These are phyloP conservation scores for Bimastos eiseni DNA, from an alignment of 2,888 invertebrate species.

Conservation along the genomic window DNA sequence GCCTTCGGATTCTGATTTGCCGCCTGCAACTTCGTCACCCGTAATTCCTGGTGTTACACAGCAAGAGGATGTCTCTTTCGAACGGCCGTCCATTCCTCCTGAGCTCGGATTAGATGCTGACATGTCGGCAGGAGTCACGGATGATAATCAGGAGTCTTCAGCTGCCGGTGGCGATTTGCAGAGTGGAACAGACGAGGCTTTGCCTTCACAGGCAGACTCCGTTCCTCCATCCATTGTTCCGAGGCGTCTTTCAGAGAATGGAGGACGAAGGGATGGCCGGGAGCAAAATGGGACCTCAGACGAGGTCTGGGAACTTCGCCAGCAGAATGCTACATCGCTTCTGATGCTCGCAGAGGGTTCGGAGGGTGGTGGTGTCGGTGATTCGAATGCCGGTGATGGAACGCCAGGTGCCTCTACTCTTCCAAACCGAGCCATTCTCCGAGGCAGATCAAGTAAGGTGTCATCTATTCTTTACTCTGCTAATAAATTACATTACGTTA, in stretches of 20 bases:
- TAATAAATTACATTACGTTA: neutral
- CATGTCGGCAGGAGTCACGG: neutral
- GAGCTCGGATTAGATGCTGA: neutral
- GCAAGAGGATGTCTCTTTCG: neutral
- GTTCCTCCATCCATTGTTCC: constrained; percentile 13
- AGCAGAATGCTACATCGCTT: neutral
- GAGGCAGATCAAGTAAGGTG: constrained; percentile 15
- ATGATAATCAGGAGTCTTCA: neutral
- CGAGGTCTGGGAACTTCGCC: constrained; percentile 14
- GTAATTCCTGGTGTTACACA: neutral
- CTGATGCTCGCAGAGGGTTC: neutral
- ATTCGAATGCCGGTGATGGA: neutral
- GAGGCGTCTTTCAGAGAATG: neutral
- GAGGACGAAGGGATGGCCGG: neutral
- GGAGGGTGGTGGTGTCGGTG: neutral
- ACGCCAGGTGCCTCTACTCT: neutral
- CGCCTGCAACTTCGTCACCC: neutral
- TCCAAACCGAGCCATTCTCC: constrained; percentile 14
- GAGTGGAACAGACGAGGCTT: neutral
- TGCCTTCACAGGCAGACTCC: constrained; percentile 3
- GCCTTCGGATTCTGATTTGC: constrained; percentile 1
- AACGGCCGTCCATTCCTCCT: neutral
- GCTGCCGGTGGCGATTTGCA: neutral
- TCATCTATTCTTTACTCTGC: neutral
- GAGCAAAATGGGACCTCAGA: neutral